Base-by-base conservation (phyloP, 1,140 invertebrate genomes). In the Drosophila lini region DNA sequence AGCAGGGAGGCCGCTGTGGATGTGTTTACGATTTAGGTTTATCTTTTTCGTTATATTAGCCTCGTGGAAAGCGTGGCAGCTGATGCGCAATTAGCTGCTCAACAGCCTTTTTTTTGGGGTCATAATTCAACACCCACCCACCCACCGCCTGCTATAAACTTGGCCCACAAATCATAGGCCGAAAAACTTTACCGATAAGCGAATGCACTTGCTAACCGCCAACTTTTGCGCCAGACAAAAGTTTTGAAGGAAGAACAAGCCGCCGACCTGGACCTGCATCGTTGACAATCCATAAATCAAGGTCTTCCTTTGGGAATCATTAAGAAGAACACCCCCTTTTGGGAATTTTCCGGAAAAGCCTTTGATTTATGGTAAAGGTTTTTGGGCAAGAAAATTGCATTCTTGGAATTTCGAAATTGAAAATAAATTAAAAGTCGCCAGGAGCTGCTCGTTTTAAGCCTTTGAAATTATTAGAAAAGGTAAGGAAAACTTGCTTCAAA, bases 1-100 rank as follows among this genome's bases (percentile, higher is more conserved):
- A 98, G 93, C 71, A 98, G 93, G 25, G 96, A 97, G 9, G 97
- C 95, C 64, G 97, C 97, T 98, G 59, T 42, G 16, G 9, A 25
- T 9, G 5, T 1, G 10, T 5, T 3, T 32, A 16, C 1, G 16
- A 31, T 22, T 13, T 7, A 68, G 44, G 15, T 19, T 28, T 38
- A 25, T 25, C 25, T 15, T 16, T 32, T 32, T 52, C 56, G 19
- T 28, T 28, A 28, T 28, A 28, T 22, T 22, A 45, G 13, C 36
- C 13, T 15, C 44, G 19, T 77, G 74, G 73, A 42, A 77, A 76
- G 31, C n/a, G 36, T n/a, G 8, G 16, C 74, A 76, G 53, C 48
- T 76, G 74, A 31, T 31, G 11, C 16, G 56, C 63, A 77, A 68
- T 76, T 76, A 55, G 36, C n/a, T 13, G 15, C 32, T 41, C 13